phyloP scores from a whole-genome alignment of 2,797 vertebrate genomes.

The Cirrhinus mrigala region DNA sequence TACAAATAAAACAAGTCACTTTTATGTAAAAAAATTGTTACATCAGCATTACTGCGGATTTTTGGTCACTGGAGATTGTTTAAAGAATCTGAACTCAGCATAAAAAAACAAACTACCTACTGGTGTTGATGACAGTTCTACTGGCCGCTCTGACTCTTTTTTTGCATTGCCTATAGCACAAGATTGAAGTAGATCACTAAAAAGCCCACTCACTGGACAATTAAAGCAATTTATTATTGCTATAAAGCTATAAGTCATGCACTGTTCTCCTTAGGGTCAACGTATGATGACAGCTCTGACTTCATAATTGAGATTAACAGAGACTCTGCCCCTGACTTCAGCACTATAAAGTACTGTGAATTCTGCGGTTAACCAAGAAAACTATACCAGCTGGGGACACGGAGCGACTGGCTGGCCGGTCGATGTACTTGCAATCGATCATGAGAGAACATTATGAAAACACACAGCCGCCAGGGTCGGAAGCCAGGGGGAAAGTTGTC shows the following conservation, averaged over 20 bases:
- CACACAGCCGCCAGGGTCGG: constrained; percentile 40
- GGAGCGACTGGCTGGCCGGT: constrained; percentile 39
- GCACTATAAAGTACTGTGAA: constrained; percentile 25
- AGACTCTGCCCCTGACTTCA: constrained; percentile 35
- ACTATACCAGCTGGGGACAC: constrained; percentile 49
- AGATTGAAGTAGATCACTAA: not conserved
- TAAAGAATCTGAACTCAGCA: constrained; percentile 2
- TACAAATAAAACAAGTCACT: not conserved
- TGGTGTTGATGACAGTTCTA: not conserved
- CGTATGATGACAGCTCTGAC: constrained; percentile 48
- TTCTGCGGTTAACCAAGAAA: constrained; percentile 44
- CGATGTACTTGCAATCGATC: constrained; percentile 53
- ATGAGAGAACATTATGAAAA: constrained; percentile 50
- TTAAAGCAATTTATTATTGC: constrained; percentile 36
- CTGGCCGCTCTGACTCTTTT: not conserved
- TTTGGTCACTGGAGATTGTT: not conserved
- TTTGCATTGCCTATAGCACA: not conserved
- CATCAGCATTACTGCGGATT: not conserved
- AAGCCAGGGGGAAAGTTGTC: constrained; percentile 39
- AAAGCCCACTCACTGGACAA: constrained; percentile 7
- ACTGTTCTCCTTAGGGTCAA: constrained; percentile 26
- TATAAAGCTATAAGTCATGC: constrained; percentile 21
- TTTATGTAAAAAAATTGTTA: not conserved
- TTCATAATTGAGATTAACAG: constrained; percentile 54
- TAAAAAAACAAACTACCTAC: not conserved